Base-by-base conservation (phyloP, 2,888 invertebrate genomes). In the Philereme transversata region DNA sequence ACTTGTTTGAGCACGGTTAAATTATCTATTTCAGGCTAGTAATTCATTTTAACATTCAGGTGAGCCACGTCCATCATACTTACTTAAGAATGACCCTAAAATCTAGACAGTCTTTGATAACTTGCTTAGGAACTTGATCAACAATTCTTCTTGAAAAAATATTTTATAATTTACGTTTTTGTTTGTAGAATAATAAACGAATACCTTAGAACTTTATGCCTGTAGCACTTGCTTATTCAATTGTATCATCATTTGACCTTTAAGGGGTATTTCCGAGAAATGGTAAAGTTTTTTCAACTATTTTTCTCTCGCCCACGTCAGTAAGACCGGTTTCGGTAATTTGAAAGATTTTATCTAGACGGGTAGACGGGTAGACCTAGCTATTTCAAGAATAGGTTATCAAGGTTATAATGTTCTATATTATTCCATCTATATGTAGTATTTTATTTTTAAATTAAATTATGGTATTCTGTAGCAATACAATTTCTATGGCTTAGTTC, bases 251-350 rank as follows among this genome's bases (percentile, higher is more conserved):
- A 58, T 59, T 59, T 57, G 67, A 67, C 69, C 67, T 66, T 57
- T 53, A 43, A 49, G 51, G 48, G 53, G 45, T 22, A 53, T 57
- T 65, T 34, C 8, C 53, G 34, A 50, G 45, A 62, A 65, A 61
- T 62, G 55, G 61, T 48, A 68, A 61, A 56, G n/a, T 64, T 69
- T 71, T 73, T 70, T 62, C 60, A 62, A 60, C 53, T 57, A 60
- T 65, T 68, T 65, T 55, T 60, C 53, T 62, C 60, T 62, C 51
- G 53, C 69, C 59, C 67, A 69, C 61, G 62, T 73, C 71, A 70
- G 68, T 68, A 70, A 70, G 67, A 72, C 72, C 71, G 69, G 72
- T 71, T 70, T 65, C 60, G 69, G 69, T 72, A 62, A 75, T 76
- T 72, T 70, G 67, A 69, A 67, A 71, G 73, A 73, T 65, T 69